Base-by-base conservation (phyloP, 2,888 invertebrate genomes). In the Trachelus troglodyta region DNA sequence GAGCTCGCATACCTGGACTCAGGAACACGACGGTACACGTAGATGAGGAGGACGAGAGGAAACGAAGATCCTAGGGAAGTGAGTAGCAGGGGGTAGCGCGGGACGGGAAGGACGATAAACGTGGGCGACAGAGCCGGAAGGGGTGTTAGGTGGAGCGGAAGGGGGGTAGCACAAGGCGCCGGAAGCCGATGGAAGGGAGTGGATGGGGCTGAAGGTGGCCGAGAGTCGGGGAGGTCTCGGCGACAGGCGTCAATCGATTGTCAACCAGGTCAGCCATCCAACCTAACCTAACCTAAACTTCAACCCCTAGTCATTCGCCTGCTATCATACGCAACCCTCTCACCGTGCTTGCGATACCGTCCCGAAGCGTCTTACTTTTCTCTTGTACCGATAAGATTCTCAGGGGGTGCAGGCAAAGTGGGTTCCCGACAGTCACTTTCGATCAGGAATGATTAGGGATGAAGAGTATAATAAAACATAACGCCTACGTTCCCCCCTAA, bases 161-260 rank as follows among this genome's bases (percentile, higher is more conserved):
- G 12, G 35, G 12, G 74, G 69, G 75, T 77, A 35, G 75, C 76
- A 74, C 40, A 68, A 76, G 79, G 79, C 77, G 76, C 40, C 73
- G 76, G 79, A 74, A 69, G 56, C 34, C 75, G 75, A 74, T 68
- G 75, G 79, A 77, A 69, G 40, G 76, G 75, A 73, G 76, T 76
- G 34, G 69, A 40, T 69, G 69, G 79, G 77, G 75, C 34, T 74
- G 34, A 6, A 71, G 56, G 75, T 68, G 73, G 81, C 81, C 81
- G 85, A 83, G 87, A 87, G 86, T 77, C 87, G 88, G 87, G 86
- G 88, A 86, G 88, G 89, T 91, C 90, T 91, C 90, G 90, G 89
- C 91, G 92, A 92, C 91, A 92, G 91, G 89, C 92, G 91, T 92
- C 92, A 92, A 92, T 92, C 92, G 92, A 92, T 92, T 92, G 92